Conservation (phyloP, 2,797 vertebrate genomes). For the Amblyraja radiata region DNA sequence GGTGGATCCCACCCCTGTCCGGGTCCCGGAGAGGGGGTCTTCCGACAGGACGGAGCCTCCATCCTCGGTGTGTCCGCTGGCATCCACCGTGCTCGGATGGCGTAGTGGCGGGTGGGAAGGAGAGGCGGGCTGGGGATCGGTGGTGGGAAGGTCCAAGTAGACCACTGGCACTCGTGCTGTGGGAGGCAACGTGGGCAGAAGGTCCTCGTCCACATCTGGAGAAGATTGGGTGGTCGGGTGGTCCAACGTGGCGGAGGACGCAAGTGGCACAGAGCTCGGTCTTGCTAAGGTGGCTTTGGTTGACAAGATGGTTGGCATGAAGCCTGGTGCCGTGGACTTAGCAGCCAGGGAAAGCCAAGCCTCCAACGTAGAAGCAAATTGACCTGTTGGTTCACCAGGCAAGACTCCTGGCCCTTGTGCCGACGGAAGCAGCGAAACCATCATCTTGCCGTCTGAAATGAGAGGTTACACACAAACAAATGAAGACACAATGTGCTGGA, state of each 20-base stretch:
- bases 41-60: not conserved
- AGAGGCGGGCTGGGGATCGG: not conserved
- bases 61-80: too few species aligned
- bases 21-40: too few species aligned
- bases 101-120: too few species aligned
- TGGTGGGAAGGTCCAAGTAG: not conserved
- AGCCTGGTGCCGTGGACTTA: too few species aligned
- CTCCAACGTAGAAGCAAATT: not conserved
- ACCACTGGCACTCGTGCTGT: too few species aligned
- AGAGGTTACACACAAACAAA: not conserved
- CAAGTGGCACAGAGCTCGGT: not conserved
- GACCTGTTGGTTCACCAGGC: not conserved
- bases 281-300: not conserved
- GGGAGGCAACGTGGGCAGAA: too few species aligned
- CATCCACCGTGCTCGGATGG: not conserved
- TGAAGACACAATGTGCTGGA: too few species aligned
- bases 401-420: not conserved
- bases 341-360: not conserved
- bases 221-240: not conserved
- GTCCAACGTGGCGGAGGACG: not conserved
- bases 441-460: not conserved
- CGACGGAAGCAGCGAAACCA: not conserved
- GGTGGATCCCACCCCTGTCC: not conserved
- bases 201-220: too few species aligned
- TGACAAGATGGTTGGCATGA: not conserved